Evolutionary conservation across 2,113 vertebrate species (phyloP).

Genomic region (Panthera leo): DNA sequence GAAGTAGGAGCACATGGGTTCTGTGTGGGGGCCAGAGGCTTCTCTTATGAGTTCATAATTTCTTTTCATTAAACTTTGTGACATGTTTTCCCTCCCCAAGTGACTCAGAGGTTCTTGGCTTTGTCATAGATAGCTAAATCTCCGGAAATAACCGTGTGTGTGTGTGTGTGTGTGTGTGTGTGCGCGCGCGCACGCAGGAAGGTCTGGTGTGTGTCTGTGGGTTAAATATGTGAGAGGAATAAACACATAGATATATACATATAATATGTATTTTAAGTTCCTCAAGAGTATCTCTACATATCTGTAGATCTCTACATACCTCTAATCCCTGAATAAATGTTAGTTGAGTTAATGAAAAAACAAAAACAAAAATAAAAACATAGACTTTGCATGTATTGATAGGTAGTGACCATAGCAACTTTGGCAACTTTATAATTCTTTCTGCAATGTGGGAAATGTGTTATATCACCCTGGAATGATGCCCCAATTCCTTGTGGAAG

Average conservation of each 20-base stretch:
- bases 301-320: background rate
- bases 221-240: background rate
- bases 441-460: background rate
- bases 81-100: background rate
- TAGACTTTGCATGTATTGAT: background rate
- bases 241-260: background rate
- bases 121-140: constrained; percentile 3
- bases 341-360: background rate
- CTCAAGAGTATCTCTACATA: background rate
- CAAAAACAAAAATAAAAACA: too few relatives aligned
- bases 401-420: background rate
- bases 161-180: background rate
- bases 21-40: background rate
- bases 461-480: background rate
- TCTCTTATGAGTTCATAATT: background rate
- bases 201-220: background rate
- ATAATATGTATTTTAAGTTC: background rate
- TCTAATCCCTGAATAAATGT: background rate
- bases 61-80: background rate
- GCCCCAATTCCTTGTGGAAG: background rate
- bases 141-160: background rate
- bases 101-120: background rate
- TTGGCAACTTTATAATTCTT: background rate
- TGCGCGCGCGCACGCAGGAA: background rate
- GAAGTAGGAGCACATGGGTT: background rate